Conservation (phyloP, 2,888 invertebrate species). For the Pseudococcus longispinus region DNA sequence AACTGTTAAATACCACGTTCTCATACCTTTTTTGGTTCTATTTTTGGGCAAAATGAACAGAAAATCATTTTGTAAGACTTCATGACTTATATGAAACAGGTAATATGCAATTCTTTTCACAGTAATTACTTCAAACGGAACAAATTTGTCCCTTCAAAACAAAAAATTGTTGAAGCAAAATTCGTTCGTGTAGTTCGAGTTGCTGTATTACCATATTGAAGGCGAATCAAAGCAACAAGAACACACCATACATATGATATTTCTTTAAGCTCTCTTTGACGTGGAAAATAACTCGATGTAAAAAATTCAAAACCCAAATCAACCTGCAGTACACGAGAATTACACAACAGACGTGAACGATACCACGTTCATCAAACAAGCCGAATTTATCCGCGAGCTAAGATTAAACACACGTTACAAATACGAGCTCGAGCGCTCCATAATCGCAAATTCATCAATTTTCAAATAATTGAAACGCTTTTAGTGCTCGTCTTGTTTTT, state of each 20-base stretch:
- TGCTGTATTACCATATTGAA: not conserved
- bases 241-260: not conserved
- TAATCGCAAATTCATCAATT: constrained; percentile 8
- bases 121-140: too few species aligned
- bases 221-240: not conserved
- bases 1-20: too few species aligned
- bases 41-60: too few species aligned
- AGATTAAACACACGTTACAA: not conserved
- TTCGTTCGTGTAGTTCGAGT: not conserved
- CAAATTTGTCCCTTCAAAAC: too few species aligned
- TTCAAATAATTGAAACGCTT: not conserved
- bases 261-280: not conserved
- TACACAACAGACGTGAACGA: not conserved
- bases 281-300: not conserved
- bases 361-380: not conserved
- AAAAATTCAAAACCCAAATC: not conserved
- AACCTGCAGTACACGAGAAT: not conserved
- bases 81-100: too few species aligned
- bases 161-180: too few species aligned
- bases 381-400: not conserved
- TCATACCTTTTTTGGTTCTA: too few species aligned
- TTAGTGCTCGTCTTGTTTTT: not conserved
- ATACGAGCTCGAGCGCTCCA: not conserved
- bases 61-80: too few species aligned
- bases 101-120: too few species aligned